These are phyloP conservation scores for Meghimatium bilineatum DNA, from an alignment of 2,888 invertebrate species.

Conservation along the genomic window DNA sequence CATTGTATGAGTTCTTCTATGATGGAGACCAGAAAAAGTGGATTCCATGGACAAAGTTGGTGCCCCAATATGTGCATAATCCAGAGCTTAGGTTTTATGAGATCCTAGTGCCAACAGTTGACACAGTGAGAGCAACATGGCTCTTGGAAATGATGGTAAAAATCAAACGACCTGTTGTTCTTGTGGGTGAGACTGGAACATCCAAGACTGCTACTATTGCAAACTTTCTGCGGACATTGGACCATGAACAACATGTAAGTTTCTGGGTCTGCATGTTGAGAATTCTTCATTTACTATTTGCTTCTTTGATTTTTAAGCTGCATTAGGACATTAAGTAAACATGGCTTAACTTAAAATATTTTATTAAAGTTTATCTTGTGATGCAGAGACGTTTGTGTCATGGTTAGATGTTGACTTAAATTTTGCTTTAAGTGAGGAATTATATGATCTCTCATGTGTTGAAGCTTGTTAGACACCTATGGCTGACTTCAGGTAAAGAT, in stretches of 20 bases:
- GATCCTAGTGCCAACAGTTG: conserved; percentile 92
- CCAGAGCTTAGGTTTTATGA: conserved; percentile 85
- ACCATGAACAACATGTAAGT: conserved; percentile 80
- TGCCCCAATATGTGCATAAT: conserved; percentile 87
- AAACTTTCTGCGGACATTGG: conserved; percentile 86
- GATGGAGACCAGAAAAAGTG: conserved; percentile 84
- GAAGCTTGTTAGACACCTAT: too few species aligned
- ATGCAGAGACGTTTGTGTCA: too few species aligned
- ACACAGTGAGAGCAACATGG: conserved; percentile 89
- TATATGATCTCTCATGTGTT: too few species aligned
- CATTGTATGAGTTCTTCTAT: conserved; percentile 89
- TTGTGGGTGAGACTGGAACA: conserved; percentile 94
- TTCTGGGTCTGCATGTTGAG: neutral
- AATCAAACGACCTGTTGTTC: conserved; percentile 87
- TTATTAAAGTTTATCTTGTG: too few species aligned
- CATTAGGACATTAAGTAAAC: too few species aligned
- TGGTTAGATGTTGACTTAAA: too few species aligned
- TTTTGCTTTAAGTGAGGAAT: too few species aligned
- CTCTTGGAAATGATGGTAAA: conserved; percentile 83
- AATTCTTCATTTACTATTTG: neutral
- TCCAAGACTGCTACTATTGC: conserved; percentile 93
- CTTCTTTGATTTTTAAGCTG: neutral
- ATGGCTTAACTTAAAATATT: too few species aligned
- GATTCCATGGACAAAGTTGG: conserved; percentile 90
- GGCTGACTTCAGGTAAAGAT: too few species aligned